Evolutionary conservation across 2,113 vertebrate genomes (phyloP), one percentile per base, ranked within the genome.

Genomic region (Fregata magnificens): DNA sequence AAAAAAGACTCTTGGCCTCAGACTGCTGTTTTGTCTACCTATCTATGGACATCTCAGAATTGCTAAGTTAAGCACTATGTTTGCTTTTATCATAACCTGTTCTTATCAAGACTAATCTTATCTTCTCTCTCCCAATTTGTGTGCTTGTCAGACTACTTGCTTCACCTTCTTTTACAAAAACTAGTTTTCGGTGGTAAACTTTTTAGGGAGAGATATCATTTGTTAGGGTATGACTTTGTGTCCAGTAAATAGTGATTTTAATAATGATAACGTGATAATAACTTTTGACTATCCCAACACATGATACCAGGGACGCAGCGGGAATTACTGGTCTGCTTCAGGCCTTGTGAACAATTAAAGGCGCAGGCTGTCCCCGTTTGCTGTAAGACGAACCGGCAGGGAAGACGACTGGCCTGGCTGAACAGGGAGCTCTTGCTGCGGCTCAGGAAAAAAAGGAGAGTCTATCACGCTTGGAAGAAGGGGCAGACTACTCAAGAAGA

Each of bases 11-110:
- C 44, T 45, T 47, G 76, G 58, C 76, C 63, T 65, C 56, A 45
- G 42, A 12, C 29, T 76, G 47, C 81, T 80, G 42, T 80, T 66
- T 80, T 82, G 42, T 87, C 73, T 85, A 9, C 52, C 44, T 78
- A 84, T 92, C 83, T 88, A 45, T 73, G 87, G 45, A 26, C 47
- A 86, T 89, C 86, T 91, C 34, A 42, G 72, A 84, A 96, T 24
- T 70, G 73, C 67, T 18, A 88, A 86, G 72, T 95, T 90, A 96
- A 95, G 78, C 87, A 69, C 74, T 84, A 17, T 82, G 78, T 94
- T 95, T 62, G 22, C 58, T 95, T 94, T 93, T 96, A 91, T 96
- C 66, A 89, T 93, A 93, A 96, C 78, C 77, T 63, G 28, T 61
- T 69, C 69, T 86, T 97, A 95, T 91, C 82, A 73, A 76, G 53